Evolutionary conservation across 2,797 vertebrate genomes (phyloP), one percentile per base, ranked within the genome.

Genomic region (Oryzias dopingdopingensis): DNA sequence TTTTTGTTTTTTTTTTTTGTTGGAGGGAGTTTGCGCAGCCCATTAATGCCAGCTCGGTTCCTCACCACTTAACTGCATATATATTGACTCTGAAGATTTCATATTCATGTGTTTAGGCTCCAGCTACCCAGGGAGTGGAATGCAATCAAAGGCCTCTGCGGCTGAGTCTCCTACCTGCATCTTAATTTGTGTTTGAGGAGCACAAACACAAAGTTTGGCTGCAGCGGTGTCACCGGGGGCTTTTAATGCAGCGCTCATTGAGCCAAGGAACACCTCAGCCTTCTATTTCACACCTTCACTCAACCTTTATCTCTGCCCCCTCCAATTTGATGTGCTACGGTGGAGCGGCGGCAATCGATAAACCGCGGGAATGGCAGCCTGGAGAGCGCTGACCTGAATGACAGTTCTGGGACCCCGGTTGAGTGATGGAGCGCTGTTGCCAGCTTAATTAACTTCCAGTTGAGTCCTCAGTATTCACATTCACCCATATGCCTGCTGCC

Each of bases 381-480:
- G 76, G 81, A 89, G 81, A 85, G 82, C 3, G 55, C 56, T 22
- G 64, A 13, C 74, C 66, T 90, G 82, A 90, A 79, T 88, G 87
- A 83, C 87, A 85, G 79, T 76, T 80, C 59, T 65, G 77, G 75
- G 79, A 62, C 70, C 23, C 29, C 1, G 59, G 67, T 65, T 86
- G 82, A 90, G 75, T 86, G 88, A 91, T 87, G 78, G 81, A 84
- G 78, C 67, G 12, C 74, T 57, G 52, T 58, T 76, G 80, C 78
- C 59, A 44, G 79, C 78, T 86, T 90, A 91, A 91, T 90, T 91
- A 89, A 89, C 86, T 87, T 86, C 72, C 65, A 87, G 84, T 78
- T 62, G 52, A 83, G 77, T 83, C 81, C 71, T 74, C 76, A 76
- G 81, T 60, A 79, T 85, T 86, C 79, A 66, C 60, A 68, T 70